Base-by-base conservation (phyloP, 2,888 invertebrate species). In the Coleophora flavipennella region DNA sequence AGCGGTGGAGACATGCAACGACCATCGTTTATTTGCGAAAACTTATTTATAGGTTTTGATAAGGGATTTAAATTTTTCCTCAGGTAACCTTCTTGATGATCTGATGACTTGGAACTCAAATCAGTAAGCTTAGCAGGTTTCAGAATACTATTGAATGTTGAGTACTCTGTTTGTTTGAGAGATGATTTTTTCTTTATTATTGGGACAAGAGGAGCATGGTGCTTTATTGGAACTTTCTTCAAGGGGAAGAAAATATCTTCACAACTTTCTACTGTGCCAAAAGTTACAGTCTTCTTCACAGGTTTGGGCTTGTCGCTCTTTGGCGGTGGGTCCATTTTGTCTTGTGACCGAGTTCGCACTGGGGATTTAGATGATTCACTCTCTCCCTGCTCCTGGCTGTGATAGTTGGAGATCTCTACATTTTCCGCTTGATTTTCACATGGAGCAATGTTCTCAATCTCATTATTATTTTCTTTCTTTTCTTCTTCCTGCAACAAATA, bases 151-250 rank as follows among this genome's bases (percentile, higher is more conserved):
- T 85, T 87, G 47, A 86, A 86, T 48, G 85, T 79, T 27, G 86
- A 85, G 57, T 87, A 87, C 53, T 85, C 85, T n/a, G 85, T 70
- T 50, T 85, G 78, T 53, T 87, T 86, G 38, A 87, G 71, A 39
- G 85, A 67, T 44, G 88, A 88, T 49, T 88, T 88, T 67, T 88
- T 88, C 66, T 89, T 89, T 51, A 89, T 89, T 38, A 89, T 89
- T 37, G 89, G 87, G 39, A 88, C 77, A 39, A 89, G 75, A 33
- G 88, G 89, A 49, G 86, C 86, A 63, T 87, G 86, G 42, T 87
- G 86, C 68, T 88, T 89, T 35, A 83, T 76, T 33, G 85, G 81
- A 47, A 88, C 76, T 54, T 86, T 87, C 60, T 86, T 88, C 6
- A 87, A 67, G 27, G 86, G 85, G 48, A 87, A 79, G 53, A 86